Evolutionary conservation across 1,140 invertebrate species (phyloP).

Genomic region (Matsumurasca onukii): DNA sequence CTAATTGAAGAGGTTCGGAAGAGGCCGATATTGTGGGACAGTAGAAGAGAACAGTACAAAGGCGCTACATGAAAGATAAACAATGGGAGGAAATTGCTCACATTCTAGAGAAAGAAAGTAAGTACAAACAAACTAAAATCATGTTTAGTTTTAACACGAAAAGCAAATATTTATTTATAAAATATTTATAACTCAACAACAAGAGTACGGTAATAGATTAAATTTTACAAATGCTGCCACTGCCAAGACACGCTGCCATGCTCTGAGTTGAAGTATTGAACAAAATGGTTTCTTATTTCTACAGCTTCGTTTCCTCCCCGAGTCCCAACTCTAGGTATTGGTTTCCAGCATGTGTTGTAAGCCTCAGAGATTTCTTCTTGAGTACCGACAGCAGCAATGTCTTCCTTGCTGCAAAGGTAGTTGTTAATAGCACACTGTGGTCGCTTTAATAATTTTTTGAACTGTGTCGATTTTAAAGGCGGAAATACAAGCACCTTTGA

Average conservation of each 20-base stretch:
- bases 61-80: background rate
- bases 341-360: slow-evolving; percentile 8
- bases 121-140: background rate
- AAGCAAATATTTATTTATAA: background rate
- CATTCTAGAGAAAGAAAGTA: slow-evolving; percentile 2
- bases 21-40: slow-evolving; percentile 4
- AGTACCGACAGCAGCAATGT: background rate
- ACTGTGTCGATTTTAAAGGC: slow-evolving; percentile 7
- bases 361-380: slow-evolving; percentile 6
- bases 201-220: too few species aligned
- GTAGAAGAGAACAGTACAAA: background rate
- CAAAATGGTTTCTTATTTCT: slow-evolving; percentile 23
- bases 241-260: slow-evolving; percentile 18
- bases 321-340: slow-evolving; percentile 5
- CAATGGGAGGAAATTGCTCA: background rate
- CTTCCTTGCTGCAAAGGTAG: slow-evolving; percentile 20
- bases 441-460: slow-evolving; percentile 7
- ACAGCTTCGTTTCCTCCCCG: slow-evolving; percentile 10
- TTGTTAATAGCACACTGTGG: slow-evolving; percentile 9
- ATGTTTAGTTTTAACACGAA: too few species aligned
- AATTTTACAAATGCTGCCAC: background rate
- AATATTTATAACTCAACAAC: too few species aligned
- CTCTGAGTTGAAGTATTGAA: slow-evolving; percentile 17
- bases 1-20: too few species aligned
- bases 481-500: slow-evolving; percentile 19